These are phyloP conservation scores for Pluvialis apricaria DNA, from an alignment of 2,113 vertebrate species.

Conservation along the genomic window DNA sequence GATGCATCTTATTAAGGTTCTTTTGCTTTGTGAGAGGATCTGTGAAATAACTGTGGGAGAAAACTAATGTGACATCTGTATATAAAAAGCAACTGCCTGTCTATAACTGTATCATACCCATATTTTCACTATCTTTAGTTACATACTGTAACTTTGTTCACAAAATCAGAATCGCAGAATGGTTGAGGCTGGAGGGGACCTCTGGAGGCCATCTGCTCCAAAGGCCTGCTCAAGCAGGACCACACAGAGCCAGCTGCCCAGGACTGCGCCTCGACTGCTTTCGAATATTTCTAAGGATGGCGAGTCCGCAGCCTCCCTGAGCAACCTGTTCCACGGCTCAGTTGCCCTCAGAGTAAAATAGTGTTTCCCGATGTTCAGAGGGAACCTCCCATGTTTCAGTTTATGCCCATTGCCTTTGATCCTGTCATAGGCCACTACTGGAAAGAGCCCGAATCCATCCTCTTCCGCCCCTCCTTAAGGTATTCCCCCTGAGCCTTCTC, in stretches of 20 bases:
- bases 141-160: not conserved
- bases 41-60: not conserved
- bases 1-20: not conserved
- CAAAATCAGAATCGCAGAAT: not conserved
- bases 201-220: not conserved
- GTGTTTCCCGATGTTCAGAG: not conserved
- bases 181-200: not conserved
- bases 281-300: not conserved
- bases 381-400: not conserved
- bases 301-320: not conserved
- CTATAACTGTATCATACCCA: not conserved
- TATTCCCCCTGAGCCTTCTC: not conserved
- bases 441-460: not conserved
- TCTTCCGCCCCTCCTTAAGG: not conserved
- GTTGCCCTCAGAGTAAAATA: not conserved
- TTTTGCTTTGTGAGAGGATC: not conserved
- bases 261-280: not conserved
- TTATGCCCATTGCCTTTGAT: not conserved
- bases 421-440: not conserved
- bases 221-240: not conserved
- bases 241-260: not conserved
- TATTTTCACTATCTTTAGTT: not conserved
- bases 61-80: not conserved
- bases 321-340: not conserved
- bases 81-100: not conserved